A percentile compares a stretch with the other conserved stretches of the same genome.
Evolutionary conservation across 2,113 vertebrate genomes (phyloP).

Genomic region (Pseudorectes ferrugineus): DNA sequence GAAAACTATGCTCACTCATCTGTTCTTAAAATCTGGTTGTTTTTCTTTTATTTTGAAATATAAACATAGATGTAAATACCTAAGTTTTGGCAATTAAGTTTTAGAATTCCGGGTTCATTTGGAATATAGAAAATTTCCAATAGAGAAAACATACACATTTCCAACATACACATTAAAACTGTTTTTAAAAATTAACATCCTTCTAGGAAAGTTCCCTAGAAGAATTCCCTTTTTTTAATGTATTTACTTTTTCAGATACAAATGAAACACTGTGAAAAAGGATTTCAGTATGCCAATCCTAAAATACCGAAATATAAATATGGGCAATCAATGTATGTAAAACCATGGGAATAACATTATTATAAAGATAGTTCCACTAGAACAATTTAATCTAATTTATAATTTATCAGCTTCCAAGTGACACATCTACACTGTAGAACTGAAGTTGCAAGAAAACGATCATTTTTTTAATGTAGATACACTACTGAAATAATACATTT

Average conservation of each 20-base stretch:
- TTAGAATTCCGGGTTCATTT: background rate
- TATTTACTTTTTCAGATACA: background rate
- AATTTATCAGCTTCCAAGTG: background rate
- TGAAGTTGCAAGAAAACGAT: background rate
- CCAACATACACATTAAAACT: background rate
- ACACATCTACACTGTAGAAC: background rate
- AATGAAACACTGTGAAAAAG: background rate
- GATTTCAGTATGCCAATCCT: background rate
- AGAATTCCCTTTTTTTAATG: background rate
- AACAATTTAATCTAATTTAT: background rate
- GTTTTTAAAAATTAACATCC: background rate
- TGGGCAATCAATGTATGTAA: accelerated
- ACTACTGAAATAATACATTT: background rate
- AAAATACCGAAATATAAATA: background rate
- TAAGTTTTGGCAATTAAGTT: background rate
- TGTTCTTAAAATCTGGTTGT: background rate
- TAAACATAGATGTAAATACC: background rate
- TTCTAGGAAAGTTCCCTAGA: background rate
- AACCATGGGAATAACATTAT: background rate
- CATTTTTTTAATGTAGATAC: background rate
- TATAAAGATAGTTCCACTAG: background rate
- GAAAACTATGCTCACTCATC: background rate
- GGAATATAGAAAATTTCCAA: background rate
- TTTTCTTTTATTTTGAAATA: background rate
- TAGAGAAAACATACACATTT: background rate